These are phyloP conservation scores for Deilephila porcellus DNA, from an alignment of 2,888 invertebrate species.

Conservation along the genomic window DNA sequence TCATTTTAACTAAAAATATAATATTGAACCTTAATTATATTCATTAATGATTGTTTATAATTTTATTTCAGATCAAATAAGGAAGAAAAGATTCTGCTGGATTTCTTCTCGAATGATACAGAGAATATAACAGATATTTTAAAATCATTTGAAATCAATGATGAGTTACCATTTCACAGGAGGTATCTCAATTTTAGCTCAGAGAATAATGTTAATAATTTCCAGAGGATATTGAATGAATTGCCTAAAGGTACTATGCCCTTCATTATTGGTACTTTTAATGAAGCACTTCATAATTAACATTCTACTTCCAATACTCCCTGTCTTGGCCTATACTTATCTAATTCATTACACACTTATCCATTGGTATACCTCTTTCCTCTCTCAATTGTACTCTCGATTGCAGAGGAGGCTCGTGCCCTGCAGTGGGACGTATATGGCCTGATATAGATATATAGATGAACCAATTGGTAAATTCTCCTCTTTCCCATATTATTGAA, in stretches of 20 bases:
- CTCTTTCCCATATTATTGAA: too few relatives aligned
- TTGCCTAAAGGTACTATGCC: slow-evolving; percentile 70
- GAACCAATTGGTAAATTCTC: too few relatives aligned
- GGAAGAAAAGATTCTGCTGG: slow-evolving; percentile 52
- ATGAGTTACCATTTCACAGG: slow-evolving; percentile 64
- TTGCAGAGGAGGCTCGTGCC: too few relatives aligned
- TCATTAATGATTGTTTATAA: background rate
- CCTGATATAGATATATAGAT: too few relatives aligned
- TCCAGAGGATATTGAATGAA: slow-evolving; percentile 68
- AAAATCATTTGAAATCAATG: slow-evolving; percentile 52
- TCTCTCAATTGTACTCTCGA: too few relatives aligned
- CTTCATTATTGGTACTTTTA: too few relatives aligned
- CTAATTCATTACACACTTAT: too few relatives aligned
- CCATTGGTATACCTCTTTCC: too few relatives aligned
- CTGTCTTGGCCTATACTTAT: too few relatives aligned
- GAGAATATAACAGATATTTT: slow-evolving; percentile 50
- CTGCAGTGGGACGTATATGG: too few relatives aligned
- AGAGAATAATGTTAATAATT: slow-evolving; percentile 71
- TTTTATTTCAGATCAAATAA: slow-evolving; percentile 57
- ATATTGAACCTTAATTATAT: background rate
- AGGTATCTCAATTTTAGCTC: slow-evolving; percentile 67
- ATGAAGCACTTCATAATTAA: too few relatives aligned
- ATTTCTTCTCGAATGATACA: slow-evolving; percentile 48
- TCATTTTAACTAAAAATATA: background rate
- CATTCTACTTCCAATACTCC: too few relatives aligned